Evolutionary conservation across 2,797 vertebrate species (phyloP), one percentile per base, ranked within the genome.

Genomic region (Hybognathus amarus): DNA sequence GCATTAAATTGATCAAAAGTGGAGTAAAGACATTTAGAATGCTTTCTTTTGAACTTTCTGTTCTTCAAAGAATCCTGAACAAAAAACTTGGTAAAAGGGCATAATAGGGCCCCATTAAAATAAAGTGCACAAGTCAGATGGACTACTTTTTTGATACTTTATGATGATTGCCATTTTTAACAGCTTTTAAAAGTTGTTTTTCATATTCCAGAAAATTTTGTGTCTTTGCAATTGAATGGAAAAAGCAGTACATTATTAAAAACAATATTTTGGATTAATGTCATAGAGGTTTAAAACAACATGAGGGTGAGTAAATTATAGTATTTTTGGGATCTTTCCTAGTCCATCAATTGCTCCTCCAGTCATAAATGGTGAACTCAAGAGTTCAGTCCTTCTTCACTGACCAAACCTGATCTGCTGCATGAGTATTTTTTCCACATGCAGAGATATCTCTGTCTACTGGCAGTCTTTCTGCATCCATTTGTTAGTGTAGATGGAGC

Each of bases 401-500:
- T 15, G 24, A 10, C 36, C 69, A 75, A 71, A 67, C 24, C 61
- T 33, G 38, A 59, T 77, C 13, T 50, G 30, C 50, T 83, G 90
- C 86, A 68, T 85, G 52, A 67, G 30, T 77, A 78, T 80, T 79
- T 80, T 40, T 52, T 24, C 42, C 67, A 59, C 45, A 66, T 79
- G 42, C 66, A 73, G 73, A 75, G 85, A 45, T 18, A 27, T 86
- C 85, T 83, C 83, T 85, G 84, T 85, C 77, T 63, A 27, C 61
- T 18, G 11, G n/a, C 73, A 56, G 30, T 45, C 59, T 42, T 36
- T 67, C 50, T 85, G 64, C 47, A 50, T 77, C 83, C 73, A 87
- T 89, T 88, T 86, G 47, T 91, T 86, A 86, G 70, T 36, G 30
- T 86, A 87, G 88, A 90, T 89, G 85, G 88, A 73, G 61, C 85